Base-by-base conservation (phyloP, 2,113 vertebrate species). In the Caranx melampygus region DNA sequence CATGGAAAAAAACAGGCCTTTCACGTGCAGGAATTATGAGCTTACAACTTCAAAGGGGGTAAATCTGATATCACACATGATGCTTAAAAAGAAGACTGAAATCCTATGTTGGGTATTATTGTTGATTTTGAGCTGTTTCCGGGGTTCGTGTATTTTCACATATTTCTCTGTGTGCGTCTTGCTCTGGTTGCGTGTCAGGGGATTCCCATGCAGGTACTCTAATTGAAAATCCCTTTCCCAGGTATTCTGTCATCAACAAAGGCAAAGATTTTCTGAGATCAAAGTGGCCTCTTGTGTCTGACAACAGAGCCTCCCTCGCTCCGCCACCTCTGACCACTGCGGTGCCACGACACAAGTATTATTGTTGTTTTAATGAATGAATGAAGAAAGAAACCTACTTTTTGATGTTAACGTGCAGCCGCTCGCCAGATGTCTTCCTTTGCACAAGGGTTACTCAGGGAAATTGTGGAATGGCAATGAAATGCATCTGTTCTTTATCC, bases 151-250 rank as follows among this genome's bases (percentile, higher is more conserved):
- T 79, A n/a, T 72, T 82, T 80, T 80, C 60, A 75, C 66, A 75
- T 85, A 52, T 76, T 81, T 84, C 57, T 71, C 33, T 61, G 72
- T 63, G 68, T 81, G 34, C 70, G 42, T 74, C 52, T 35, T 82
- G 64, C 35, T 78, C 78, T 86, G 61, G 72, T 80, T 83, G 83
- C 18, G 26, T 81, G 69, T 89, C 75, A 75, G 87, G 93, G 87
- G 85, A 93, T 93, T 94, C 93, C 92, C 91, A 88, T 91, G 88
- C 73, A 83, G 92, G 91, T 75, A 52, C 58, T 68, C 79, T 89
- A 81, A 92, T 88, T 94, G 88, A 91, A 72, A 87, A 81, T 82
- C 84, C 45, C 67, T 74, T 81, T 78, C 78, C 49, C 75, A 88
- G 75, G 86, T 86, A 81, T 78, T 83, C 82, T 87, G 79, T 90